phyloP scores from a whole-genome alignment of 2,113 vertebrate species.

The Barnardius zonarius region DNA sequence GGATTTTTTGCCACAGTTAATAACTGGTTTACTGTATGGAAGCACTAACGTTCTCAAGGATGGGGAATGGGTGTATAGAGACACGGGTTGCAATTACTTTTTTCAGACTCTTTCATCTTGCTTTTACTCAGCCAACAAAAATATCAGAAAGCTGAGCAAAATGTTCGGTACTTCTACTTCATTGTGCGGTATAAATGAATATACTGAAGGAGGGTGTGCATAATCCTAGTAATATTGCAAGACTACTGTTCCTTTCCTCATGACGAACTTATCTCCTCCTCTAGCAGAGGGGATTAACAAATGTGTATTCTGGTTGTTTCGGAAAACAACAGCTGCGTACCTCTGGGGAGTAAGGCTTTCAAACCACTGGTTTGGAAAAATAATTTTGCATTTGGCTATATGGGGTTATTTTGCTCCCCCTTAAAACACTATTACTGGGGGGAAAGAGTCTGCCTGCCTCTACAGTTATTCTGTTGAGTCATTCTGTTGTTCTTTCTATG shows the following conservation, averaged over 20 bases:
- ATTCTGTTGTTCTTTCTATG: neutral
- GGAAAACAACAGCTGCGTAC: neutral
- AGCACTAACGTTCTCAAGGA: neutral
- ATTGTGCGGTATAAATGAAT: neutral
- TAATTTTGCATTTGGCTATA: neutral
- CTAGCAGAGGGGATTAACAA: neutral
- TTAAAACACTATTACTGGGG: neutral
- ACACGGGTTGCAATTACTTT: neutral
- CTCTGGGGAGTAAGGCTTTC: neutral
- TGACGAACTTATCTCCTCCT: neutral
- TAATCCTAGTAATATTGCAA: neutral
- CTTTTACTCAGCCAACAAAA: neutral
- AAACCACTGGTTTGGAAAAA: neutral
- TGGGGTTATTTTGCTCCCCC: neutral
- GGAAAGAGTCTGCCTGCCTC: neutral
- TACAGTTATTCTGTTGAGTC: neutral
- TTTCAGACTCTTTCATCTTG: neutral
- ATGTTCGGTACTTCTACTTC: neutral
- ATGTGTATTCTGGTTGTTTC: neutral
- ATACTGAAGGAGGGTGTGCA: neutral
- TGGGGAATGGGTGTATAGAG: neutral
- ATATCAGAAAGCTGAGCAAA: neutral
- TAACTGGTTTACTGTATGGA: neutral
- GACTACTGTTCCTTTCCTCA: neutral
- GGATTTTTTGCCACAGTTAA: neutral